Conservation (phyloP, 37 sponge, comb jelly and placozoan species). For the Theonella swinhoei region DNA sequence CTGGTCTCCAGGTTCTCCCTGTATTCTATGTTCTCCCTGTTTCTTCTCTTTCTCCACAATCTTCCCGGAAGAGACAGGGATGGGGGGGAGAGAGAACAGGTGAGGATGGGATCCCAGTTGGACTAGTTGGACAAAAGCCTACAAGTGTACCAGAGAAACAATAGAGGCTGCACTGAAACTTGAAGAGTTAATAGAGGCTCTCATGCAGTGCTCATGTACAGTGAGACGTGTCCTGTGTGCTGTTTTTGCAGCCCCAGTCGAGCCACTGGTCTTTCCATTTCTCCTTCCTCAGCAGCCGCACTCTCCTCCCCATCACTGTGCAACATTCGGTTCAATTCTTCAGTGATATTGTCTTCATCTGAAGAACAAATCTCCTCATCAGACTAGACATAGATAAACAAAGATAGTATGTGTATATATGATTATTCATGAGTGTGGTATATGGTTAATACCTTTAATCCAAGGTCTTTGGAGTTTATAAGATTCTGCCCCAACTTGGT, state of each 20-base stretch:
- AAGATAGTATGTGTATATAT: background rate
- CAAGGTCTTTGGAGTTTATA: constrained; percentile 27
- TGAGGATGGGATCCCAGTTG: background rate
- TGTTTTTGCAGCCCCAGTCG: background rate
- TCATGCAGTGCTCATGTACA: background rate
- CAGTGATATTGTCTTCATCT: constrained; percentile 24
- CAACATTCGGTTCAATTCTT: constrained; percentile 21
- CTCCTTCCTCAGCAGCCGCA: background rate
- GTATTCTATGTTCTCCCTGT: background rate
- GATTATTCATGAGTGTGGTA: background rate
- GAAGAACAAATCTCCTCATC: constrained; percentile 7
- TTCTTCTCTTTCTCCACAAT: background rate
- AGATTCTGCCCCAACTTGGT: constrained; percentile 41
- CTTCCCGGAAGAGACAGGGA: background rate
- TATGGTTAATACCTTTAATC: constrained; percentile 24
- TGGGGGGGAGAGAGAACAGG: background rate
- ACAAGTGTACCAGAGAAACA: too few relatives aligned
- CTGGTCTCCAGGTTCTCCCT: background rate
- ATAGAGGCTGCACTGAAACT: too few relatives aligned
- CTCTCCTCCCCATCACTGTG: constrained; percentile 17
- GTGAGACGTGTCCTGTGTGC: background rate
- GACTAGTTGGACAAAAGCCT: background rate
- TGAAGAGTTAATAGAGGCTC: background rate
- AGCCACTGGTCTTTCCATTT: background rate
- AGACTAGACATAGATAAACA: background rate